These are phyloP conservation scores for Struthio camelus DNA, from an alignment of 2,113 vertebrate species.

Conservation along the genomic window DNA sequence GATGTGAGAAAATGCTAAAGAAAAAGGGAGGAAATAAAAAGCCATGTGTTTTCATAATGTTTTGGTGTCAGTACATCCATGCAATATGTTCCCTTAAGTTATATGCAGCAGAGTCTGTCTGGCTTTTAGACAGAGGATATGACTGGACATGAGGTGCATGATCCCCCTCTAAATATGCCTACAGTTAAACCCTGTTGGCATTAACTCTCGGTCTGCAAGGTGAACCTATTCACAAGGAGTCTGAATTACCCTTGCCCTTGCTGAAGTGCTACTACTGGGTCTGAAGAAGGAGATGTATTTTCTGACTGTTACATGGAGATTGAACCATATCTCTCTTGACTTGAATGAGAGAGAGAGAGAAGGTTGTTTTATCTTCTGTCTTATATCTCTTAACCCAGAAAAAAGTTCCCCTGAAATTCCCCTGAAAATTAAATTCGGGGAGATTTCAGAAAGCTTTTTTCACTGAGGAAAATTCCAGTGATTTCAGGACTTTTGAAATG, in stretches of 20 bases:
- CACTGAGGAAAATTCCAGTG: background rate
- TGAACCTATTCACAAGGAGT: background rate
- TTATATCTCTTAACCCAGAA: background rate
- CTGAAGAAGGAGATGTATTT: accelerated
- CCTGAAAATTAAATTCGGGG: background rate
- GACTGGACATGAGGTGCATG: accelerated
- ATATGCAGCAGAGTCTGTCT: background rate
- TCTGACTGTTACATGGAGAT: background rate
- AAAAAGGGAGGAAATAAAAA: background rate
- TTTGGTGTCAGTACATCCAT: background rate
- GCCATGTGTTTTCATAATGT: background rate
- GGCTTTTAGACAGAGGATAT: background rate
- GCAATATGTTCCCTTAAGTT: accelerated
- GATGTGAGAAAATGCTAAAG: background rate
- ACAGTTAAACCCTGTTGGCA: accelerated
- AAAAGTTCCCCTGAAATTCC: background rate
- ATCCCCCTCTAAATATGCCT: background rate
- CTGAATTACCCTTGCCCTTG: background rate
- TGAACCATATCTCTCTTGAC: accelerated
- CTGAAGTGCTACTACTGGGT: background rate
- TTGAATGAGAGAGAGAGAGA: background rate
- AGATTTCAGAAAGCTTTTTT: background rate
- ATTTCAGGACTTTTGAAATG: background rate
- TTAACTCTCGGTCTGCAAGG: background rate
- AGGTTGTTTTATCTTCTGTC: background rate